Evolutionary conservation across 2,113 vertebrate genomes (phyloP).

Genomic region (Tapirus terrestris): DNA sequence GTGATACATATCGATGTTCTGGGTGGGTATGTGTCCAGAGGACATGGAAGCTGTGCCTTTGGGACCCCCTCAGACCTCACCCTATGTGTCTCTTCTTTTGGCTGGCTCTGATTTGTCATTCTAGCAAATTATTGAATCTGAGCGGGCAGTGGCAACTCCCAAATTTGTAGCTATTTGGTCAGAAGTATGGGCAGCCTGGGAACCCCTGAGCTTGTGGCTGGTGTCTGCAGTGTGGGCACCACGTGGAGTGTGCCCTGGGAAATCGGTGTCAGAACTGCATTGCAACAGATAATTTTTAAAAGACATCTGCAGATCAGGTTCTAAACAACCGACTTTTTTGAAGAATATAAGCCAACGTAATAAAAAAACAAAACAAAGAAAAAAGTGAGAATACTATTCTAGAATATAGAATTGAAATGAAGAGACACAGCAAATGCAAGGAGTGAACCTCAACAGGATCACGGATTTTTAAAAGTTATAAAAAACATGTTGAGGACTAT

Average conservation of each 20-base stretch:
- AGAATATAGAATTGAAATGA: not conserved
- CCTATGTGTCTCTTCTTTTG: not conserved
- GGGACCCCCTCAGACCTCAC: not conserved
- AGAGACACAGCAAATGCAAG: not conserved
- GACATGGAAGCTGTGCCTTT: not conserved
- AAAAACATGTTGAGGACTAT: not conserved
- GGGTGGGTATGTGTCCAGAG: not conserved
- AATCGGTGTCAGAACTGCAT: not conserved
- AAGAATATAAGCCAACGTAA: not conserved
- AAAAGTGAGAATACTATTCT: not conserved
- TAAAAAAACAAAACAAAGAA: not conserved
- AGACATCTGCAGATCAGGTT: not conserved
- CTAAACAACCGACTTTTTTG: not conserved
- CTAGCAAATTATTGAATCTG: not conserved
- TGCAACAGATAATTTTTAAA: not conserved
- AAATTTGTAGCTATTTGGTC: not conserved
- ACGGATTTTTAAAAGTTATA: not conserved
- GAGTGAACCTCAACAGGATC: not conserved
- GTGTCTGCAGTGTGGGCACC: not conserved
- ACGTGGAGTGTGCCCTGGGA: not conserved
- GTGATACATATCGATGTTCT: not conserved
- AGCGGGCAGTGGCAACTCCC: not conserved
- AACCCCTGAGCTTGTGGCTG: not conserved
- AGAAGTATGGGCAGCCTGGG: not conserved
- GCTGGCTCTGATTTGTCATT: not conserved